These are phyloP conservation scores for Lucinisca nassula DNA, from an alignment of 2,888 invertebrate species.

Conservation along the genomic window DNA sequence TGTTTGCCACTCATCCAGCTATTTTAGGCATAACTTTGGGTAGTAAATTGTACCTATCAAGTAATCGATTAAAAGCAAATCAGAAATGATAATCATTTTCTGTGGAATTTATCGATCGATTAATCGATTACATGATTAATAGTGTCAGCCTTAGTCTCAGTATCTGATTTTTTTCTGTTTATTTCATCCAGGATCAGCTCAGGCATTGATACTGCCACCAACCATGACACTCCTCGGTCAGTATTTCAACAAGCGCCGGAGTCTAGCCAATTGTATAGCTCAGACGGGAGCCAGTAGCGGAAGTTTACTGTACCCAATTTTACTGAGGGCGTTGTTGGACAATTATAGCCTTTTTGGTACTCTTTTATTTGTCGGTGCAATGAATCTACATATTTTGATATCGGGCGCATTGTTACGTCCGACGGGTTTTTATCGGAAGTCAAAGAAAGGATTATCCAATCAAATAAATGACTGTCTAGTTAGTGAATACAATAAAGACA, in stretches of 20 bases:
- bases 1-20: no score
- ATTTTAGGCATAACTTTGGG: no score
- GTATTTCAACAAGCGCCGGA: conserved; percentile 68
- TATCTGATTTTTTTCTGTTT: not conserved
- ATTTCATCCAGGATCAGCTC: conserved; percentile 57
- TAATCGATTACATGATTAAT: no score
- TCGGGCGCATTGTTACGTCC: conserved; percentile 67
- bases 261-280: conserved; percentile 68
- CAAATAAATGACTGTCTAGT: no score
- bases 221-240: conserved; percentile 47
- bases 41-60: no score
- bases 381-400: conserved; percentile 53
- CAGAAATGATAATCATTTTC: no score
- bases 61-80: no score
- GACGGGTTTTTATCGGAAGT: not conserved
- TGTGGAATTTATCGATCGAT: no score
- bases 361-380: conserved; percentile 50
- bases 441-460: not conserved
- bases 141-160: no score
- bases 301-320: conserved; percentile 55
- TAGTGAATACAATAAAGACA: no score
- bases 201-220: conserved; percentile 55
- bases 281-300: conserved; percentile 64
- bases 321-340: conserved; percentile 47
- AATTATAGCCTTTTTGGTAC: conserved; percentile 61